Conservation (phyloP, 2,888 invertebrate genomes). For the Plusia festucae region DNA sequence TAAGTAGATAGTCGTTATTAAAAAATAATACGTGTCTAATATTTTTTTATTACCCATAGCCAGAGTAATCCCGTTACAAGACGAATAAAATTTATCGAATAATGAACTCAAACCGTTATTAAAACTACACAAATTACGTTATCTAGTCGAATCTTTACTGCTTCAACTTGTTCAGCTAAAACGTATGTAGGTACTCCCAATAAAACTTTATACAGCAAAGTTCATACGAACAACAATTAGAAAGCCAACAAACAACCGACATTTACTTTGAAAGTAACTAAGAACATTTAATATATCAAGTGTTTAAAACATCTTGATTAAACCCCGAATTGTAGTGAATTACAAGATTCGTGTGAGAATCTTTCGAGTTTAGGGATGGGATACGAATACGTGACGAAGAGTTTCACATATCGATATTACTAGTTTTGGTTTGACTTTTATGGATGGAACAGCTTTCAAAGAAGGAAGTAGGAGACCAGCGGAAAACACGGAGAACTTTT, state of each 20-base stretch:
- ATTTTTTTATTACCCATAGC: too few species aligned
- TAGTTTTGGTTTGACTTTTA: background rate
- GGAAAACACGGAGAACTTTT: too few species aligned
- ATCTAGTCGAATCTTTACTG: background rate
- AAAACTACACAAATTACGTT: background rate
- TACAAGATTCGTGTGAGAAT: constrained; percentile 42
- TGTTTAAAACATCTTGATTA: constrained; percentile 61
- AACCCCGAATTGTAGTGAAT: constrained; percentile 46
- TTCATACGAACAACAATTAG: constrained; percentile 48
- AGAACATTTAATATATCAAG: constrained; percentile 50
- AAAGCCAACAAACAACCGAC: constrained; percentile 42
- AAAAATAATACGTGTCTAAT: too few species aligned
- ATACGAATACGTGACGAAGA: background rate
- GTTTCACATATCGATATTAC: constrained; percentile 12
- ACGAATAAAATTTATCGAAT: background rate
- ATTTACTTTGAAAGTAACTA: constrained; percentile 47
- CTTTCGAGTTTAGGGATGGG: constrained; percentile 28
- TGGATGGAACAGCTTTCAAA: too few species aligned
- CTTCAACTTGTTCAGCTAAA: constrained; percentile 10
- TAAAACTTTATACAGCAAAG: constrained; percentile 43
- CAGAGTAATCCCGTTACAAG: too few species aligned
- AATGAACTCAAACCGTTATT: background rate
- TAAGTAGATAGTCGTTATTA: too few species aligned
- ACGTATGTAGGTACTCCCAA: constrained; percentile 28
- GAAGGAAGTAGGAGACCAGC: too few species aligned